Conservation (phyloP, 2,113 vertebrate species). For the Spermophilus dauricus region DNA sequence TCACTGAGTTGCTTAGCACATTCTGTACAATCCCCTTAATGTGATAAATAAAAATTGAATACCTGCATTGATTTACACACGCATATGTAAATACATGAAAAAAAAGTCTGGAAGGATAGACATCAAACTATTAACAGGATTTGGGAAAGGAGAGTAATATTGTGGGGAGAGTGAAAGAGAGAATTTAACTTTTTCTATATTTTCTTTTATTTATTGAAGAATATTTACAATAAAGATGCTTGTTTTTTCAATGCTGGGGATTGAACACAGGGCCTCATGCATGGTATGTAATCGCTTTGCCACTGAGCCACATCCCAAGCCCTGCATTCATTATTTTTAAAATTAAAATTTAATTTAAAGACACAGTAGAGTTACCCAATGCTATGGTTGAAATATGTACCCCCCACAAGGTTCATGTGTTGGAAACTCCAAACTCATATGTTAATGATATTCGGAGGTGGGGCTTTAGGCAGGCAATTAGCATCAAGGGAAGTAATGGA, state of each 20-base stretch:
- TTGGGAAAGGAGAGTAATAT: background rate
- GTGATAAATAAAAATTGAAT: background rate
- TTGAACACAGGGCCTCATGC: too few relatives aligned
- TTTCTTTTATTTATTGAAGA: background rate
- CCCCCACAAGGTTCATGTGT: background rate
- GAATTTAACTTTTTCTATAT: background rate
- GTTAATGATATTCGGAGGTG: background rate
- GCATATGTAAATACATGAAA: background rate
- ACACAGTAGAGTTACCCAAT: background rate
- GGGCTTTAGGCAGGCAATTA: too few relatives aligned
- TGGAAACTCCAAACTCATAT: background rate
- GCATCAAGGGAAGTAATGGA: too few relatives aligned
- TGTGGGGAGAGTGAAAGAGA: background rate
- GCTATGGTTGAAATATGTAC: background rate
- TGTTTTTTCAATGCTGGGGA: too few relatives aligned
- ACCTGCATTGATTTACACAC: background rate
- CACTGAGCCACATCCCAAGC: background rate
- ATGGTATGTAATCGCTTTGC: too few relatives aligned
- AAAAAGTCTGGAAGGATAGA: background rate
- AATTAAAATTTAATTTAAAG: conserved; percentile 38
- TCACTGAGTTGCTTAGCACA: background rate
- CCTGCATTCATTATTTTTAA: background rate
- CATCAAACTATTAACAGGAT: background rate
- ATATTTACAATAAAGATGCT: background rate
- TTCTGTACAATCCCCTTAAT: background rate